A percentile compares a stretch with the other conserved stretches of the same genome.
Evolutionary conservation across 2,113 vertebrate species (phyloP).

Genomic region (Trochalopteron elliotii): DNA sequence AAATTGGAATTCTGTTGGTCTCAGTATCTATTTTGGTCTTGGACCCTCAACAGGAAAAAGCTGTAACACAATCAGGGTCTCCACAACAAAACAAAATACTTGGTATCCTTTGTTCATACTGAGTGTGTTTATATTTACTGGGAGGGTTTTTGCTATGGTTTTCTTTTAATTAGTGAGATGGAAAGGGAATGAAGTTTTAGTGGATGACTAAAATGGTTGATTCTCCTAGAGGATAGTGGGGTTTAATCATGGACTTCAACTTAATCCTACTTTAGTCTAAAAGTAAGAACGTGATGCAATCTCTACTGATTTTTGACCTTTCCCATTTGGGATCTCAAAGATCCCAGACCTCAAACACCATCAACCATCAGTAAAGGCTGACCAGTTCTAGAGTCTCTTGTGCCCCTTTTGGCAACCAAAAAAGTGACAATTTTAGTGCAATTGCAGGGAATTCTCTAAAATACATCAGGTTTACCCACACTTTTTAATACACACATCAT

Average conservation of each 20-base stretch:
- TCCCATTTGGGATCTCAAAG: background rate
- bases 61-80: background rate
- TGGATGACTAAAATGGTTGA: background rate
- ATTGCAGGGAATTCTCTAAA: background rate
- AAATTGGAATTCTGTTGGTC: background rate
- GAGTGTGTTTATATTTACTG: background rate
- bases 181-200: background rate
- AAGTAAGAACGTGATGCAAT: background rate
- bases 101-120: background rate
- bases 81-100: background rate
- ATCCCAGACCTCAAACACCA: background rate
- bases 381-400: background rate
- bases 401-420: background rate
- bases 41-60: background rate
- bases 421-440: background rate
- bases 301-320: background rate
- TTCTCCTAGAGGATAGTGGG: background rate
- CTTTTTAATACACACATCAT: rapidly evolving
- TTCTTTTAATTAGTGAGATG: background rate
- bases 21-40: background rate
- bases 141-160: background rate
- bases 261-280: background rate
- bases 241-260: background rate
- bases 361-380: background rate
- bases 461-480: background rate